A percentile compares a stretch with the other conserved stretches of the same genome.
phyloP scores from a whole-genome alignment of 2,797 vertebrate genomes.

The Bucorvus abyssinicus region DNA sequence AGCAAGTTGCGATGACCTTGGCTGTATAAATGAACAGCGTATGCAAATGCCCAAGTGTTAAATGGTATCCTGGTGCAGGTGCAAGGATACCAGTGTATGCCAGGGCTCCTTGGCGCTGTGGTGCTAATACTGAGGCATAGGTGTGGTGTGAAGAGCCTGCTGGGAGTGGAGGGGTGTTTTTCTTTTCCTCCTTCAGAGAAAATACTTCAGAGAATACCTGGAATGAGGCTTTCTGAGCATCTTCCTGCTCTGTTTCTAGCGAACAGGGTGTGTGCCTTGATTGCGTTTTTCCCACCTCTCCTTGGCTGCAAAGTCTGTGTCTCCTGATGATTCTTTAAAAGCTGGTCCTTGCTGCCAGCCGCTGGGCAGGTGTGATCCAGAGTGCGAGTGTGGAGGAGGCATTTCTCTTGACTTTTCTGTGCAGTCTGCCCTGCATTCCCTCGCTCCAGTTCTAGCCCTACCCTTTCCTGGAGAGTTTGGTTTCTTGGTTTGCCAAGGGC shows the following conservation, averaged over 20 bases:
- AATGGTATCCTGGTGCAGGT: neutral
- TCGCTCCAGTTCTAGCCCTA: neutral
- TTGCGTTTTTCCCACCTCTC: neutral
- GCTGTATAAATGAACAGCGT: neutral
- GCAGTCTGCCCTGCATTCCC: neutral
- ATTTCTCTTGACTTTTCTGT: neutral
- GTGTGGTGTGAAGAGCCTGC: no score
- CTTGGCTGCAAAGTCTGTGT: neutral
- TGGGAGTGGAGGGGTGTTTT: fast-evolving
- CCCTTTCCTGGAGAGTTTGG: neutral
- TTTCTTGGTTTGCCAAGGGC: neutral
- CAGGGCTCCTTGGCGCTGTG: neutral
- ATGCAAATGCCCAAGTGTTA: neutral
- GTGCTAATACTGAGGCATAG: neutral
- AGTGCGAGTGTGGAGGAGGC: neutral
- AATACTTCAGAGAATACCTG: fast-evolving
- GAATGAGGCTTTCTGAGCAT: neutral
- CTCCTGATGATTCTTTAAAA: neutral
- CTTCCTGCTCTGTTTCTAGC: neutral
- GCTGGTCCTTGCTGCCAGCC: neutral
- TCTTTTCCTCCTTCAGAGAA: neutral
- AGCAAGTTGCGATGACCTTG: neutral
- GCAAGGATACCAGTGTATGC: fast-evolving
- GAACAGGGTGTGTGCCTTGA: neutral
- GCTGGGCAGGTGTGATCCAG: neutral